phyloP scores from a whole-genome alignment of 2,888 invertebrate species.

The Polydrusus pterygomalis region DNA sequence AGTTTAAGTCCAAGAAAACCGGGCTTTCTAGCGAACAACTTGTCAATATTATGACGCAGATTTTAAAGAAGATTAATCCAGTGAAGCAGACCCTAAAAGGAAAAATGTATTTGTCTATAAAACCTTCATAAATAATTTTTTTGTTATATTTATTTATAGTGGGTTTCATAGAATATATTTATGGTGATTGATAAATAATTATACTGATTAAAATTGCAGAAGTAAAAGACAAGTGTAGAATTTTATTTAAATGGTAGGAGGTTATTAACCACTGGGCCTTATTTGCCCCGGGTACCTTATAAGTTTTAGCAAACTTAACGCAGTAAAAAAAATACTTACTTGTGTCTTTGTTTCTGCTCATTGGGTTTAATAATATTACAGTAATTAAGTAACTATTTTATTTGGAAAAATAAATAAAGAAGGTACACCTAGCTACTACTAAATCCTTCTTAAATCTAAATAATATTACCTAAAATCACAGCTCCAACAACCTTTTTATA shows the following conservation, averaged over 20 bases:
- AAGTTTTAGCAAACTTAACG: too few relatives aligned
- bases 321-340: too few relatives aligned
- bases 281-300: too few relatives aligned
- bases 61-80: conserved; percentile 95
- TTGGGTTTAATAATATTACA: not conserved
- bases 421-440: not conserved
- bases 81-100: conserved; percentile 93
- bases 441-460: not conserved
- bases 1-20: conserved; percentile 95
- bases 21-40: conserved; percentile 93
- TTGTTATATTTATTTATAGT: too few relatives aligned
- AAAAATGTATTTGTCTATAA: conserved; percentile 90
- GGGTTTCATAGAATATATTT: too few relatives aligned
- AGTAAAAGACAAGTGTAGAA: too few relatives aligned
- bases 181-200: too few relatives aligned
- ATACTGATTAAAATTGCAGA: too few relatives aligned
- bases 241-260: too few relatives aligned
- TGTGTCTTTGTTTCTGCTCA: too few relatives aligned
- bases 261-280: too few relatives aligned
- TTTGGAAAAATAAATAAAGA: conserved; percentile 7
- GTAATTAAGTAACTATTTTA: not conserved
- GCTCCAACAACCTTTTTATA: not conserved
- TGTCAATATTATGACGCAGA: conserved; percentile 95
- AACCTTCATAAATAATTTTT: conserved; percentile 23
- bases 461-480: not conserved